Conservation (phyloP, 2,113 vertebrate species). For the Cranoglanis bouderius region DNA sequence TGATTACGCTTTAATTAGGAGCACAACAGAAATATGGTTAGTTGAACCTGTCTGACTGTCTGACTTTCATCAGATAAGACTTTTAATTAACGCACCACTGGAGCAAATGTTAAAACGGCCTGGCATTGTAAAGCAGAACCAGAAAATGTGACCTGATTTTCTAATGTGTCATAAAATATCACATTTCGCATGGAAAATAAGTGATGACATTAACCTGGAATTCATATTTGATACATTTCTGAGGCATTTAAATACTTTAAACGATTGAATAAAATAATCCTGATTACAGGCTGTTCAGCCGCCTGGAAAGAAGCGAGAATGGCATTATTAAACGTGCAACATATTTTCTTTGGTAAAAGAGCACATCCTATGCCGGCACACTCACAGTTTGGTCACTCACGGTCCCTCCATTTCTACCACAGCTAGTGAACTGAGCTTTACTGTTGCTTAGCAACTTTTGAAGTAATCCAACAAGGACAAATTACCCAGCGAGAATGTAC, state of each 20-base stretch:
- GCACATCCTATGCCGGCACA: conserved; percentile 25
- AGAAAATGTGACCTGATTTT: background rate
- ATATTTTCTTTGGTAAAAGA: conserved; percentile 33
- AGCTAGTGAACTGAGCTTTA: conserved; percentile 48
- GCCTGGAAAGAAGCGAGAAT: background rate
- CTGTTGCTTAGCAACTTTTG: conserved; percentile 64
- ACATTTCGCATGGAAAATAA: background rate
- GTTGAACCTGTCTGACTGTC: background rate
- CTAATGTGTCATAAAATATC: background rate
- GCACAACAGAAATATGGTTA: conserved; percentile 5
- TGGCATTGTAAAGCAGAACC: background rate
- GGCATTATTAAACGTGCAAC: background rate
- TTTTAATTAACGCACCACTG: conserved; percentile 8
- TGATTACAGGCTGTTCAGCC: background rate
- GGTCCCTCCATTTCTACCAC: background rate
- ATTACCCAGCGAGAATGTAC: conserved; percentile 46
- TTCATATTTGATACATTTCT: background rate
- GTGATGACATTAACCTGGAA: background rate
- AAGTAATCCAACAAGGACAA: conserved; percentile 56
- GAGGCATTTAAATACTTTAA: background rate
- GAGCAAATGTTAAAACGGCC: background rate
- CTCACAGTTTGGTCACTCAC: conserved; percentile 42
- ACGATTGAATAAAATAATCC: background rate
- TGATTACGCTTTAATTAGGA: conserved; percentile 19
- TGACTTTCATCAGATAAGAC: background rate